These are phyloP conservation scores for Trididemnum nubilum DNA, from an alignment of 23 tunicate genomes.

Conservation along the genomic window DNA sequence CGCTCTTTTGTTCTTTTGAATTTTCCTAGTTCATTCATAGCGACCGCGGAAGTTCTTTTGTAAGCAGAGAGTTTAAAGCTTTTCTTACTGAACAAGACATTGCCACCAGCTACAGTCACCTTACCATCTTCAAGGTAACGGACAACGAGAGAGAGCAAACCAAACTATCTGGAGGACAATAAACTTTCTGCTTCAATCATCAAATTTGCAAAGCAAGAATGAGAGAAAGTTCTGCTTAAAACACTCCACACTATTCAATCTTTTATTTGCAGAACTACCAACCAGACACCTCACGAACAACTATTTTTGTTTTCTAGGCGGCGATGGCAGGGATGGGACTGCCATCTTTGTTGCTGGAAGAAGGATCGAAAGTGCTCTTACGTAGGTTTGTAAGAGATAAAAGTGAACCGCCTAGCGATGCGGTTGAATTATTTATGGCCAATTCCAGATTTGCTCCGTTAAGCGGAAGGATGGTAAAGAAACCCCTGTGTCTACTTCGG, in stretches of 20 bases:
- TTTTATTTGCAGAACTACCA: neutral
- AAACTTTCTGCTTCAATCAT: neutral
- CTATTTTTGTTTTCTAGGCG: neutral
- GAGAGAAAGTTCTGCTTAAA: neutral
- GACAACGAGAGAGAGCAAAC: neutral
- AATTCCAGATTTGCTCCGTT: too few relatives aligned
- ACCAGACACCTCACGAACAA: neutral
- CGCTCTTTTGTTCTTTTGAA: constrained; percentile 20
- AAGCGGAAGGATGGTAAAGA: too few relatives aligned
- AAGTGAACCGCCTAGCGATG: too few relatives aligned
- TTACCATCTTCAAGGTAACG: neutral
- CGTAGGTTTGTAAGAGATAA: too few relatives aligned
- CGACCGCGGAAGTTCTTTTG: constrained; percentile 7
- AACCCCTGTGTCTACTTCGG: too few relatives aligned
- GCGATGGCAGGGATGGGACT: too few relatives aligned
- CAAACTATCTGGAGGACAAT: neutral
- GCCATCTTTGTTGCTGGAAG: too few relatives aligned
- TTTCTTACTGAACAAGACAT: neutral
- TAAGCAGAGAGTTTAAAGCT: neutral
- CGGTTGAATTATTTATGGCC: too few relatives aligned
- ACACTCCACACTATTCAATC: neutral
- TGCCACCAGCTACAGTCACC: constrained; percentile 2
- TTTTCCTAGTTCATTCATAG: constrained; percentile 4
- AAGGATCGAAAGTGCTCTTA: too few relatives aligned
- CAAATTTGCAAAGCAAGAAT: neutral